Evolutionary conservation across 2,888 invertebrate species (phyloP).

Genomic region (Volucella bombylans): DNA sequence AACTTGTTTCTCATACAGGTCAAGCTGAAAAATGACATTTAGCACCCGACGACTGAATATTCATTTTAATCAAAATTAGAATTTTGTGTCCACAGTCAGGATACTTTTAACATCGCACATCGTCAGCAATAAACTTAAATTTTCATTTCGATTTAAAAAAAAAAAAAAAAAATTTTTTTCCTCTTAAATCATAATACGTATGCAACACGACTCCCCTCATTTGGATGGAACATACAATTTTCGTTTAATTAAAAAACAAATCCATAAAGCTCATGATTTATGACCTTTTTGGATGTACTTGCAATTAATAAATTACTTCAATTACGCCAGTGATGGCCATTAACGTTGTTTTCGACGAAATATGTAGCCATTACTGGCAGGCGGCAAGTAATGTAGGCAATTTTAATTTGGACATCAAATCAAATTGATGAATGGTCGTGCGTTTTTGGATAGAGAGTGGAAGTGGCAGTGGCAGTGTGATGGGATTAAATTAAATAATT

Average conservation of each 20-base stretch:
- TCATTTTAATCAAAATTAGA: neutral
- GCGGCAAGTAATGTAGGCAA: no score
- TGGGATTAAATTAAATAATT: neutral
- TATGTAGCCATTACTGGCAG: no score
- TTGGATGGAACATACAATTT: neutral
- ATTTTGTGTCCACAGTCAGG: neutral
- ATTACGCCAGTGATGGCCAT: slow-evolving; percentile 21
- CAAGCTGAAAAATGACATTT: slow-evolving; percentile 83
- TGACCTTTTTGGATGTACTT: slow-evolving; percentile 8
- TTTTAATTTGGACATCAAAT: neutral
- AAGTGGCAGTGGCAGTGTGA: no score
- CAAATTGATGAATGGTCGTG: slow-evolving; percentile 2
- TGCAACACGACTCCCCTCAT: no score
- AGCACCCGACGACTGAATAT: no score
- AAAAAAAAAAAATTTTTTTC: no score
- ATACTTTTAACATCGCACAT: neutral
- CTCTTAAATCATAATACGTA: no score
- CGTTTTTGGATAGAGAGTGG: neutral
- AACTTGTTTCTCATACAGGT: slow-evolving; percentile 86
- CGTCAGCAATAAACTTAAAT: slow-evolving; percentile 8
- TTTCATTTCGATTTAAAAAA: neutral
- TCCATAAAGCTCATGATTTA: slow-evolving; percentile 19
- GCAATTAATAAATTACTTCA: slow-evolving; percentile 27
- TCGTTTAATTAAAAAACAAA: slow-evolving; percentile 21
- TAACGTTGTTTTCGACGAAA: neutral